Base-by-base conservation (phyloP, 2,797 vertebrate genomes). In the Hephaestus fuliginosus region DNA sequence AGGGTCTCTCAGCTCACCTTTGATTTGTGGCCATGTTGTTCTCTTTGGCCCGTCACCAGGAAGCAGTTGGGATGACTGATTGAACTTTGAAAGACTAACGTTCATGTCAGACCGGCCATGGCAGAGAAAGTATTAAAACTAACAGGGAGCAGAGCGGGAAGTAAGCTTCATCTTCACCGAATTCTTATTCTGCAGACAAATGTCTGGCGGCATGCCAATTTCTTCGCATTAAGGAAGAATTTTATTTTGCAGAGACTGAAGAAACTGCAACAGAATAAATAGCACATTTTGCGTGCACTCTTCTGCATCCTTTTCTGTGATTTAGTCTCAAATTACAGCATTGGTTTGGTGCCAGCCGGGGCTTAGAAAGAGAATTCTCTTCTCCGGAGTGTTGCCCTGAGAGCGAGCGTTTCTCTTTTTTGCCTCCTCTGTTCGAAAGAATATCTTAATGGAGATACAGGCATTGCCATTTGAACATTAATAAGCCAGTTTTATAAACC, bases 1-100 rank as follows among this genome's bases (percentile, higher is more conserved):
- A 78, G 78, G 43, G 66, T 64, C 78, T 87, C 75, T 65, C 76
- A 14, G 72, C 87, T 93, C 93, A 88, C 92, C 86, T 91, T 90
- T 91, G 91, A 92, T 95, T 94, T 93, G 89, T 94, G 89, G 85
- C 83, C 82, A 67, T 90, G 92, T 90, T 91, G 91, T 93, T 93
- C 93, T 92, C 88, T 92, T 81, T 82, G 89, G 85, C 89, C 90
- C 89, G 93, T 93, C 92, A 91, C 88, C 82, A 70, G 72, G 78
- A 83, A 88, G 90, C 83, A 81, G 91, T 90, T 78, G 76, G 86
- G 84, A 83, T 90, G 93, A 95, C 92, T 92, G 92, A 95, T 94
- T 89, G 91, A 86, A 86, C 86, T 86, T 90, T 93, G 86, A 90
- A 88, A 94, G 90, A 93, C 84, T 79, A 85, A 94, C 90, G 86